These are phyloP conservation scores for Hirtodrosophila alboralis DNA, from an alignment of 2,888 invertebrate species.

Conservation along the genomic window DNA sequence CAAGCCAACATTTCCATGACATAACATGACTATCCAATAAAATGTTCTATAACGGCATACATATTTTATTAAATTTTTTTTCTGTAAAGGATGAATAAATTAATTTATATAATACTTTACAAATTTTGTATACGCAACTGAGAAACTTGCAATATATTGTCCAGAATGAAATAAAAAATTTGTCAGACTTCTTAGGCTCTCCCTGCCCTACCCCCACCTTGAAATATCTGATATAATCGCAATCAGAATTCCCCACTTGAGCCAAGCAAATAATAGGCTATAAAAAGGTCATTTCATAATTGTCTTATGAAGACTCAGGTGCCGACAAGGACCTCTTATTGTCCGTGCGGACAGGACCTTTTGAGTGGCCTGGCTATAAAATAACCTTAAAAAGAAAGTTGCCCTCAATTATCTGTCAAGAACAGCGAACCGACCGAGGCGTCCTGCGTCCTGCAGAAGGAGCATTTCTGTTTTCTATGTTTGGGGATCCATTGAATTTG, in stretches of 20 bases:
- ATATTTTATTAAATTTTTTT: too few relatives aligned
- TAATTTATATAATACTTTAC: constrained; percentile 10
- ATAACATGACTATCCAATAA: too few relatives aligned
- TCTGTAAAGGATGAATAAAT: too few relatives aligned
- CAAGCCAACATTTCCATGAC: too few relatives aligned
- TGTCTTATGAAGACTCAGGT: constrained; percentile 65
- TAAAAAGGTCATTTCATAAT: constrained; percentile 75
- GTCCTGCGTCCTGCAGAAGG: constrained; percentile 1
- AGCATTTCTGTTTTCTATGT: constrained; percentile 22
- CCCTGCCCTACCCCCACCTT: too few relatives aligned
- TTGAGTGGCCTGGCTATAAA: constrained; percentile 57
- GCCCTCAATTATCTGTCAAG: constrained; percentile 73
- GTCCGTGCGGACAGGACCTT: constrained; percentile 37
- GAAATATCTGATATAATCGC: constrained; percentile 3
- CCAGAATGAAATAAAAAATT: constrained; percentile 31
- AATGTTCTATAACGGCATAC: too few relatives aligned
- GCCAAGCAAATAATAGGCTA: constrained; percentile 60
- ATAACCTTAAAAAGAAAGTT: constrained; percentile 49
- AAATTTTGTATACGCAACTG: constrained; percentile 9
- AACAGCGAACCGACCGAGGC: constrained; percentile 47
- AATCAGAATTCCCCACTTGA: constrained; percentile 33
- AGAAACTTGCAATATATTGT: constrained; percentile 34
- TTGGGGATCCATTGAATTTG: constrained; percentile 37
- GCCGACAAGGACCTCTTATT: constrained; percentile 34
- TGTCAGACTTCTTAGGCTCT: constrained; percentile 1